Evolutionary conservation across 2,113 vertebrate genomes (phyloP).

Genomic region (Corapipo altera): DNA sequence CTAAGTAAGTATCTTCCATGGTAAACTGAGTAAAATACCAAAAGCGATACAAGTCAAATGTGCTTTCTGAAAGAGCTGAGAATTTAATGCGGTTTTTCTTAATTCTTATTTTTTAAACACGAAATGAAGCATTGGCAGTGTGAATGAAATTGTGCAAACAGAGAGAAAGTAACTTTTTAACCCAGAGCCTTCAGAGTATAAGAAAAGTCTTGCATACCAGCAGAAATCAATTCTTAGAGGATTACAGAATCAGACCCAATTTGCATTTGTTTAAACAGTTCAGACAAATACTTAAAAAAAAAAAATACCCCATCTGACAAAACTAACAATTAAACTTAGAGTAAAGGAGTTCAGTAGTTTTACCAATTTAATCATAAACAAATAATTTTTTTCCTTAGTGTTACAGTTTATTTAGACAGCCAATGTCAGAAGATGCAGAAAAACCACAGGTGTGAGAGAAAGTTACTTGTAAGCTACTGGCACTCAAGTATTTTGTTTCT

Average conservation of each 20-base stretch:
- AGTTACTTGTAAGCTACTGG: not conserved
- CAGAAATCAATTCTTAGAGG: not conserved
- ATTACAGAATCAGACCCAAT: not conserved
- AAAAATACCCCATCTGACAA: not conserved
- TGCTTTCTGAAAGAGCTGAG: not conserved
- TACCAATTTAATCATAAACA: not conserved
- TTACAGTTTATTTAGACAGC: not conserved
- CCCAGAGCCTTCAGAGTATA: not conserved
- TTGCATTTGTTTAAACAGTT: not conserved
- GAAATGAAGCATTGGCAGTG: not conserved
- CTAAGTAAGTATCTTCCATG: not conserved
- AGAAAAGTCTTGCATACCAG: not conserved
- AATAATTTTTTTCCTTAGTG: not conserved
- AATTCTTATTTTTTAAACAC: not conserved
- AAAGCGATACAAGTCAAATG: not conserved
- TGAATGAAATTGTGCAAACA: not conserved
- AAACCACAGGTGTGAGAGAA: not conserved
- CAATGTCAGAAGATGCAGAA: not conserved
- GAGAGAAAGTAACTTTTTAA: not conserved
- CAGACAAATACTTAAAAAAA: not conserved
- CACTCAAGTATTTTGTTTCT: not conserved
- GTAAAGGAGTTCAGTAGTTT: not conserved
- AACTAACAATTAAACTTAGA: not conserved
- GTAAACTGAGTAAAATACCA: not conserved
- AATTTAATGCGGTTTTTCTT: not conserved